Base-by-base conservation (phyloP, 1,140 invertebrate genomes). In the Babylonia areolata region DNA sequence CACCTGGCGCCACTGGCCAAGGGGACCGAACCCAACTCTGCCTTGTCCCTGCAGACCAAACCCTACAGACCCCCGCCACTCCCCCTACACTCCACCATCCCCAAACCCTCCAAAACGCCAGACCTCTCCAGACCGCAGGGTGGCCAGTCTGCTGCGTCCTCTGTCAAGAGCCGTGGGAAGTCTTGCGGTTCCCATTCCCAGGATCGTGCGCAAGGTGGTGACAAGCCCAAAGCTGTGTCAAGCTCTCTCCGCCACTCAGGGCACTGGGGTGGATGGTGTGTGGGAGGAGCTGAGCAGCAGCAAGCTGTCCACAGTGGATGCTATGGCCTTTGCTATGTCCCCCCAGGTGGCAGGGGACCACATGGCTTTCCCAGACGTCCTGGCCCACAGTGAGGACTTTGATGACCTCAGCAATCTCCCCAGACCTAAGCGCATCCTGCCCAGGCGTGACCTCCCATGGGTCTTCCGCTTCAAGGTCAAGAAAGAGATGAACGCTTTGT, bases 391-490 rank as follows among this genome's bases (percentile, higher is more conserved):
- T 33, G 85, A 90, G 37, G 87, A 91, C 82, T 90, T 85, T 79
- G 89, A 91, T 64, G 91, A 93, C 84, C 86, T 93, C 28, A 93
- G 90, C 85, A 82, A 88, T 64, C 84, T 93, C 58, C 90, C 91
- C 79, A 85, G 86, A n/a, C 91, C 90, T 17, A 92, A 92, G 86
- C 82, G 87, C 75, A 87, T 91, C 78, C 69, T 91, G 84, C 90
- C 92, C 28, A 87, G 83, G 71, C 84, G 90, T 69, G 91, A 92
- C 71, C 77, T 92, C n/a, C 92, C 92, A 0, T 93, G 91, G 91
- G 91, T 93, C 6, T 93, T 91, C 89, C 84, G 92, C 81, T 93
- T 91, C 84, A 93, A 93, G 87, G 91, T 93, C 35, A 93, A 93
- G 88, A 88, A 88, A 81, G 92, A 89, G 80, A 92, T 92, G 91